A percentile compares a stretch with the other conserved stretches of the same genome.
These are phyloP conservation scores for Drosophila persimilis DNA, from an alignment of 1,140 invertebrate genomes.

Conservation along the genomic window DNA sequence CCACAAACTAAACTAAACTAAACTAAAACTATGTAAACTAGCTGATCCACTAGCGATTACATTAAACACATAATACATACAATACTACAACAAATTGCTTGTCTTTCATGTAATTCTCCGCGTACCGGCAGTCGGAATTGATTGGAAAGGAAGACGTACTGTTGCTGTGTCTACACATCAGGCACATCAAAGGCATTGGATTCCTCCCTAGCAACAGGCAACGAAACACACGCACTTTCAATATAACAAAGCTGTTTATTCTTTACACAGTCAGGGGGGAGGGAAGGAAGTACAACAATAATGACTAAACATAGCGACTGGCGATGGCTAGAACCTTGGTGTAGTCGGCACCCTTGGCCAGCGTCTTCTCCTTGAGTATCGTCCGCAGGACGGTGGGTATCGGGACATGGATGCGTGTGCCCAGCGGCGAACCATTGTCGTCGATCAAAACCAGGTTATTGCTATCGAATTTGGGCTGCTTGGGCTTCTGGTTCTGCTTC, in stretches of 20 bases:
- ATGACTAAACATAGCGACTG: conserved; percentile 92
- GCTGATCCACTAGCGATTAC: conserved; percentile 44
- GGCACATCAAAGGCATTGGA: too few species aligned
- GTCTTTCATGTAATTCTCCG: background rate
- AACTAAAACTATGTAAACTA: conserved; percentile 37
- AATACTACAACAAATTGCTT: conserved; percentile 13
- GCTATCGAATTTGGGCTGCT: conserved; percentile 96
- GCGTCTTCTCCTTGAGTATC: conserved; percentile 91
- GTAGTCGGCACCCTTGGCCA: conserved; percentile 94
- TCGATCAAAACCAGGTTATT: conserved; percentile 99
- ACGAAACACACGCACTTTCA: conserved; percentile 40
- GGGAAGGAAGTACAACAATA: background rate
- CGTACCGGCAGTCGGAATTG: too few species aligned
- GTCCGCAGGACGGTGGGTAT: conserved; percentile 96
- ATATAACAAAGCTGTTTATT: conserved; percentile 28
- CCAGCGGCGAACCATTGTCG: conserved; percentile 95
- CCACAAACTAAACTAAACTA: conserved; percentile 49
- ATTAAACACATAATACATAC: conserved; percentile 47
- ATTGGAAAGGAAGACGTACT: too few species aligned
- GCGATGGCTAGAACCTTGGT: conserved; percentile 97
- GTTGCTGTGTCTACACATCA: too few species aligned
- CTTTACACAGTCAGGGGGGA: conserved; percentile 8
- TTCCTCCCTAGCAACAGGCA: too few species aligned
- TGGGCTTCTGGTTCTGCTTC: conserved; percentile 91
- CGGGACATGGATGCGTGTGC: conserved; percentile 96